These are phyloP conservation scores for Yponomeuta malinellus DNA, from an alignment of 2,888 invertebrate species.

Conservation along the genomic window DNA sequence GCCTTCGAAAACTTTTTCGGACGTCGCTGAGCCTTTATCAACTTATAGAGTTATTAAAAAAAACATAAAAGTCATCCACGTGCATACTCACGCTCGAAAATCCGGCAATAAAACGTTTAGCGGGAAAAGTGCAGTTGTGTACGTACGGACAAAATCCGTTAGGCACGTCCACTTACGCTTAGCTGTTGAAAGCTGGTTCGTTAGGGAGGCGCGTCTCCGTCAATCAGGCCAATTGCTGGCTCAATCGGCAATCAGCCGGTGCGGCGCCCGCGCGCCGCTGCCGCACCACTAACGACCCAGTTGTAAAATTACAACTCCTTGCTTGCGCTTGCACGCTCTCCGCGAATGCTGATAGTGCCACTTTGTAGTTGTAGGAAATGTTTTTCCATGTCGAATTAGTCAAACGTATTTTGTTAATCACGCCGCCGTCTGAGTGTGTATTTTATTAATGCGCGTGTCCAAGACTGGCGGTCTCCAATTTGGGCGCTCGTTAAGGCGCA, in stretches of 20 bases:
- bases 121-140: conserved; percentile 14
- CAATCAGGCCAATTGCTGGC: conserved; percentile 75
- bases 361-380: not conserved
- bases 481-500: conserved; percentile 69
- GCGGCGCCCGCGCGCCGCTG: conserved; percentile 31
- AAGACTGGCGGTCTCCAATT: conserved; percentile 61
- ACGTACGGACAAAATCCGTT: conserved; percentile 12
- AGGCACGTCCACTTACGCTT: conserved; percentile 47
- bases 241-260: conserved; percentile 74
- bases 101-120: conserved; percentile 2
- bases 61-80: not conserved
- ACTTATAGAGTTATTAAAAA: not conserved
- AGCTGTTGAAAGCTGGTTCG: conserved; percentile 68
- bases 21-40: not conserved
- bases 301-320: conserved; percentile 62
- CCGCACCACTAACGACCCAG: conserved; percentile 58
- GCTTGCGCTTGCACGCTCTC: conserved; percentile 28
- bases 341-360: conserved; percentile 7
- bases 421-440: conserved; percentile 20
- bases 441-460: conserved; percentile 61
- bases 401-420: not conserved
- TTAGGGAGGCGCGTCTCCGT: conserved; percentile 66
- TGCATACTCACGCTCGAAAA: not conserved
- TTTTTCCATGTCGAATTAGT: not conserved
- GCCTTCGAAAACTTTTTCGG: not conserved